Evolutionary conservation across 2,797 vertebrate species (phyloP).

Genomic region (Prunella strophiata): DNA sequence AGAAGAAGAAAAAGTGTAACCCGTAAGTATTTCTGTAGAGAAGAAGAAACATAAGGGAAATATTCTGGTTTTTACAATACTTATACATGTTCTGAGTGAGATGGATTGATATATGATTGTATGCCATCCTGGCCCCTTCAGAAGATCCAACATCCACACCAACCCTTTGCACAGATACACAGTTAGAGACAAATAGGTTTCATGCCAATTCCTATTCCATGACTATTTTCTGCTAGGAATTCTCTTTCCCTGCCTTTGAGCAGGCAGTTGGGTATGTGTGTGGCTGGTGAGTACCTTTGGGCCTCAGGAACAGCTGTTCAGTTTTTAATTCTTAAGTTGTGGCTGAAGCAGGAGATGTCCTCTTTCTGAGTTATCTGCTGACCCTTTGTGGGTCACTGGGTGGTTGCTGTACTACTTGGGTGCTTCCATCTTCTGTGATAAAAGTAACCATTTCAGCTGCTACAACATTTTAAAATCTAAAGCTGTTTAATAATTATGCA

Average conservation of each 20-base stretch:
- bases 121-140: not conserved
- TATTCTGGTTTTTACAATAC: not conserved
- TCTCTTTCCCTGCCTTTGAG: not conserved
- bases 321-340: not conserved
- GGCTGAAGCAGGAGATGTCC: not conserved
- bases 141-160: not conserved
- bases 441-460: not conserved
- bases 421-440: not conserved
- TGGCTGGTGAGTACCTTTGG: not conserved
- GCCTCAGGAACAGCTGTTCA: not conserved
- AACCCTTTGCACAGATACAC: not conserved
- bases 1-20: slow-evolving; percentile 87
- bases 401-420: not conserved
- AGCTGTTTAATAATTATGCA: not conserved
- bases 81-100: not conserved
- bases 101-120: not conserved
- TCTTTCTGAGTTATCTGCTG: not conserved
- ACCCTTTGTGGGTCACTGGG: not conserved
- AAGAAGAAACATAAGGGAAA: not conserved
- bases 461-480: not conserved
- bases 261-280: not conserved
- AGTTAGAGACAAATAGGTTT: not conserved
- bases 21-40: slow-evolving; percentile 80
- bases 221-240: not conserved
- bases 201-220: not conserved